These are phyloP conservation scores for Pseudachorutes palmiensis DNA, from an alignment of 1,140 invertebrate genomes.

Conservation along the genomic window DNA sequence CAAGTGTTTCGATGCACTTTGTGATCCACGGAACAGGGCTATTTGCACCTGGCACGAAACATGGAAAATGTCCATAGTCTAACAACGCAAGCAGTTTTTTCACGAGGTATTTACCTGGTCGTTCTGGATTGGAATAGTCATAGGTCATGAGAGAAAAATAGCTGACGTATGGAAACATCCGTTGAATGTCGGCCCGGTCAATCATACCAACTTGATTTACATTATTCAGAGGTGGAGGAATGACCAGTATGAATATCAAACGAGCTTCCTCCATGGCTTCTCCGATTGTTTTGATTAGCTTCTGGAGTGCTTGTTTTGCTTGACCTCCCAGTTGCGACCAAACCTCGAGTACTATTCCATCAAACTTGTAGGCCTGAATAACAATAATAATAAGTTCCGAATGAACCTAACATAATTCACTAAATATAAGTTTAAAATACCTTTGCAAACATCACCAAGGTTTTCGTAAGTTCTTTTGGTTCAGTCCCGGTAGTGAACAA, in stretches of 20 bases:
- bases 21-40: slow-evolving; percentile 75
- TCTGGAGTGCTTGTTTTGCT: slow-evolving; percentile 50
- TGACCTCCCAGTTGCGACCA: slow-evolving; percentile 70
- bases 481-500: slow-evolving; percentile 54
- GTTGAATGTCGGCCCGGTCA: slow-evolving; percentile 64
- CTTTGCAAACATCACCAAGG: slow-evolving; percentile 54
- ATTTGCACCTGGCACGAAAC: slow-evolving; percentile 57
- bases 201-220: slow-evolving; percentile 54
- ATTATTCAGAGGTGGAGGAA: slow-evolving; percentile 61
- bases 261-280: slow-evolving; percentile 49
- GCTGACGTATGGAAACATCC: slow-evolving; percentile 64
- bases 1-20: slow-evolving; percentile 64
- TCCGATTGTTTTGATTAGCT: slow-evolving; percentile 55
- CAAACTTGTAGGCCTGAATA: slow-evolving; percentile 56
- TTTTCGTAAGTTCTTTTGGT: slow-evolving; percentile 52
- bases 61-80: slow-evolving; percentile 5
- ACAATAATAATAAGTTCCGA: not conserved
- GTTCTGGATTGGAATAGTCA: slow-evolving; percentile 75
- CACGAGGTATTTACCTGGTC: slow-evolving; percentile 52
- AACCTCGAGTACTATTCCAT: slow-evolving; percentile 80
- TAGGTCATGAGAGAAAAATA: slow-evolving; percentile 90
- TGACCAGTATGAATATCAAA: slow-evolving; percentile 66
- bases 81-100: too few relatives aligned
- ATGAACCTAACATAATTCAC: not conserved
- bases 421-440: slow-evolving; percentile 41